These are phyloP conservation scores for Mixornis gularis DNA, from an alignment of 2,113 vertebrate species.

Conservation along the genomic window DNA sequence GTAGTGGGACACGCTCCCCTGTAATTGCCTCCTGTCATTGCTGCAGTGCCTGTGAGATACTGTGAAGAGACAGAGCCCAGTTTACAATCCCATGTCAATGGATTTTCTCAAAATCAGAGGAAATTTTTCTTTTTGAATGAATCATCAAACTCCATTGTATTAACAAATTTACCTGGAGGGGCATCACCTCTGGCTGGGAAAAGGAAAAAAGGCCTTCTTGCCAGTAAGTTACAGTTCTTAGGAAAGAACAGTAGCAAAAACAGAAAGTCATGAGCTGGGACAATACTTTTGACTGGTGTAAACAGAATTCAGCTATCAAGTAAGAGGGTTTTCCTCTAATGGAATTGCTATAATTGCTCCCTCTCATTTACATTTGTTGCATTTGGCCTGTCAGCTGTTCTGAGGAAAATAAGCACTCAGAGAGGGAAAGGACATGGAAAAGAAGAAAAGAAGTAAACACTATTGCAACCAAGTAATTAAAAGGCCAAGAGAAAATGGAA, in stretches of 20 bases:
- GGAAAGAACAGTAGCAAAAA: not conserved
- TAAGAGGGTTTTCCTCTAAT: not conserved
- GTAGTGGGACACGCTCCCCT: not conserved
- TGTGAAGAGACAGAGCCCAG: not conserved
- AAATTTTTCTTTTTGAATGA: not conserved
- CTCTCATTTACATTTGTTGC: not conserved
- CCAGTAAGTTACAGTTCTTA: not conserved
- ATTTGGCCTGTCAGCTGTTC: not conserved
- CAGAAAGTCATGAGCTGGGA: not conserved
- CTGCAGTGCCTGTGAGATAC: not conserved
- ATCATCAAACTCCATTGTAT: not conserved
- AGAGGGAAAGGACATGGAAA: not conserved
- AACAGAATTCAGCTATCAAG: not conserved
- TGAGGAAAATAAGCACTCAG: not conserved
- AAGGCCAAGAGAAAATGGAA: not conserved
- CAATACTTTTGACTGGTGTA: not conserved
- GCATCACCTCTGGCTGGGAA: not conserved
- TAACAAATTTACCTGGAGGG: not conserved
- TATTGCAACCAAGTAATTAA: not conserved
- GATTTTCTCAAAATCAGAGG: not conserved
- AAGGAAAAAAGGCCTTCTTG: not conserved
- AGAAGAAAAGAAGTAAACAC: not conserved
- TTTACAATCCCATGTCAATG: not conserved
- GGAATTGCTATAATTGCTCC: not conserved
- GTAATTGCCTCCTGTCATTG: constrained; percentile 28